Conservation (phyloP, 2,797 vertebrate genomes). For the Miichthys miiuy region DNA sequence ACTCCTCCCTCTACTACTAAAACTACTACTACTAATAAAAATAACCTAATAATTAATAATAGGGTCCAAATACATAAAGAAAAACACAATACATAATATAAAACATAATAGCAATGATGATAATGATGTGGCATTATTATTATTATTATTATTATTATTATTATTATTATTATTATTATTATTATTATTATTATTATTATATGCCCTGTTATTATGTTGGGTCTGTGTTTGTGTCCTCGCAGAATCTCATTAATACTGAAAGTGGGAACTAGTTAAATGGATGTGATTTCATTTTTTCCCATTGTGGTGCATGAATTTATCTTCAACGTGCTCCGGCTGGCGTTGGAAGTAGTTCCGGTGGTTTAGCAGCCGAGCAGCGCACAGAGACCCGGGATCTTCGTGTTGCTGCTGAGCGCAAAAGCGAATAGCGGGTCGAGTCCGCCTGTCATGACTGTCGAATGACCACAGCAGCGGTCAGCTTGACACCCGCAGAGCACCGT, state of each 20-base stretch:
- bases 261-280: slow-evolving; percentile 77
- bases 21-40: too few relatives aligned
- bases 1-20: too few relatives aligned
- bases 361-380: slow-evolving; percentile 70
- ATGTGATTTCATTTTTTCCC: slow-evolving; percentile 67
- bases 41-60: too few relatives aligned
- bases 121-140: not conserved
- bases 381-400: slow-evolving; percentile 71
- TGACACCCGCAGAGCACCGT: slow-evolving; percentile 54
- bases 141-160: not conserved
- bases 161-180: not conserved
- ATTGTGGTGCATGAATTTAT: slow-evolving; percentile 81
- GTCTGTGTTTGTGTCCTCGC: not conserved
- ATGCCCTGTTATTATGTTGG: too few relatives aligned
- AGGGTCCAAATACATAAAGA: too few relatives aligned
- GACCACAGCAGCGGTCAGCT: slow-evolving; percentile 73
- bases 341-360: slow-evolving; percentile 87
- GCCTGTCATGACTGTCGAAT: slow-evolving; percentile 62
- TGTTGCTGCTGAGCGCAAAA: slow-evolving; percentile 62
- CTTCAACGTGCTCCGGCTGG: slow-evolving; percentile 82
- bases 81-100: too few relatives aligned
- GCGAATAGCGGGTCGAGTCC: slow-evolving; percentile 63
- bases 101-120: too few relatives aligned
- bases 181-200: not conserved
- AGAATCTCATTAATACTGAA: slow-evolving; percentile 49